phyloP scores from a whole-genome alignment of 1,140 invertebrate species.

The Gryon sp. region DNA sequence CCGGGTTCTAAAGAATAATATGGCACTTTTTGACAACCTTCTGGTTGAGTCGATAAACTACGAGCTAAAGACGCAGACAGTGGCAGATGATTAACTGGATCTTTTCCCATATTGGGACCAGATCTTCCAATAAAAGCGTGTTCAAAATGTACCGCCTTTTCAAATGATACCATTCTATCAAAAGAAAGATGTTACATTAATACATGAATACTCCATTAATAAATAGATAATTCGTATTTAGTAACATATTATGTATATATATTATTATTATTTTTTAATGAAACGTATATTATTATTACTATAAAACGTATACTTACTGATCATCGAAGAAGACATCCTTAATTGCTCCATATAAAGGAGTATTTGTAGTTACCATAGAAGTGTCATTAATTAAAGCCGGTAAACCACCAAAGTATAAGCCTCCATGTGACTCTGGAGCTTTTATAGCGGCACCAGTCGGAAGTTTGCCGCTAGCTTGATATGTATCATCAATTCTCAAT shows the following conservation, averaged over 20 bases:
- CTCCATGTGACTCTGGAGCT: constrained; percentile 77
- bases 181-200: constrained; percentile 49
- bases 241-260: too few species aligned
- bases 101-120: constrained; percentile 82
- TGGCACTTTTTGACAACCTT: constrained; percentile 82
- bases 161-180: constrained; percentile 83
- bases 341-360: constrained; percentile 85
- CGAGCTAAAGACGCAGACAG: constrained; percentile 72
- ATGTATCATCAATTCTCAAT: constrained; percentile 83
- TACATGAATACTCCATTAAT: not conserved
- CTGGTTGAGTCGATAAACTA: constrained; percentile 77
- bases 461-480: constrained; percentile 79
- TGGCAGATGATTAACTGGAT: constrained; percentile 69
- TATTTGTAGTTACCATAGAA: constrained; percentile 80
- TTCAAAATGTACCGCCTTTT: constrained; percentile 83
- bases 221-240: too few species aligned
- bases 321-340: constrained; percentile 90
- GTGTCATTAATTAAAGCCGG: constrained; percentile 80
- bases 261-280: too few species aligned
- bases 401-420: constrained; percentile 84
- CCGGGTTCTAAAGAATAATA: constrained; percentile 88
- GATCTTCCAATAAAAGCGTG: constrained; percentile 86
- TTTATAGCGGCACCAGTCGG: constrained; percentile 78
- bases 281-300: constrained; percentile 3
- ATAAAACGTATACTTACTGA: constrained; percentile 80